phyloP scores from a whole-genome alignment of 2,113 vertebrate genomes.

The Podiceps cristatus region DNA sequence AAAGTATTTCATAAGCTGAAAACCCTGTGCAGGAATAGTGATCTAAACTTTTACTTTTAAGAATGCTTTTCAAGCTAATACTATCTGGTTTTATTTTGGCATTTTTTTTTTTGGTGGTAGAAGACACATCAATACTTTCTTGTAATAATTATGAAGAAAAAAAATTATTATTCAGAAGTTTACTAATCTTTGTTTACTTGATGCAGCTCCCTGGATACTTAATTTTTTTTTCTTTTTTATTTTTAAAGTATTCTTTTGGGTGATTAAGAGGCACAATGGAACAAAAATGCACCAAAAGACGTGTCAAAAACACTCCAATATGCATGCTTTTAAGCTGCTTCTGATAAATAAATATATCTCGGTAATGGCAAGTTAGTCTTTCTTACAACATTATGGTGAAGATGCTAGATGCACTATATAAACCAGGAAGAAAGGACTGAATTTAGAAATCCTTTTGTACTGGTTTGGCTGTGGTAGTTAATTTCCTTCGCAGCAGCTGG shows the following conservation, averaged over 20 bases:
- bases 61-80: neutral
- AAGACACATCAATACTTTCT: neutral
- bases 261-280: conserved; percentile 23
- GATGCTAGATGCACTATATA: neutral
- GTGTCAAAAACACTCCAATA: neutral
- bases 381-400: neutral
- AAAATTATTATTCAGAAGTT: neutral
- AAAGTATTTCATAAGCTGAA: neutral
- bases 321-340: neutral
- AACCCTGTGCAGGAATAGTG: neutral
- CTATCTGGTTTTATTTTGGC: neutral
- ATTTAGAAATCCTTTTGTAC: neutral
- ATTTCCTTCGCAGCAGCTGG: no score
- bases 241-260: neutral
- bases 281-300: neutral
- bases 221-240: conserved; percentile 41
- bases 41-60: neutral
- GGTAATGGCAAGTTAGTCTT: neutral
- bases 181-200: neutral
- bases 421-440: neutral
- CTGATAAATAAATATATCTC: neutral
- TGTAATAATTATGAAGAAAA: neutral
- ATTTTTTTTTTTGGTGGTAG: neutral
- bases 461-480: no score
- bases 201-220: neutral